These are phyloP conservation scores for Zaprionus vittiger DNA, from an alignment of 1,140 invertebrate species.

Conservation along the genomic window DNA sequence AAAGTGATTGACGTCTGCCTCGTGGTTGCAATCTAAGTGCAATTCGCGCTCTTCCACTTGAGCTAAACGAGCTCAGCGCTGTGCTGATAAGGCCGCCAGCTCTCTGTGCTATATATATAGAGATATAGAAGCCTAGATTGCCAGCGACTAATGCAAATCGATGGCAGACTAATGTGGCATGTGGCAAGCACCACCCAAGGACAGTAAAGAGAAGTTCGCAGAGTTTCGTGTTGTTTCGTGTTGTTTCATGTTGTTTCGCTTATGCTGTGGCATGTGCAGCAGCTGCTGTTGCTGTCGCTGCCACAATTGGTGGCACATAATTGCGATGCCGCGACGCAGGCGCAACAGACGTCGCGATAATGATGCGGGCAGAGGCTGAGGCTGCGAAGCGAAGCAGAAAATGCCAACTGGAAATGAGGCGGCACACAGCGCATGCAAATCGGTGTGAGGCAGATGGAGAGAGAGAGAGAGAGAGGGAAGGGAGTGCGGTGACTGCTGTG, in stretches of 20 bases:
- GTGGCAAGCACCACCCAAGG: slow-evolving; percentile 2
- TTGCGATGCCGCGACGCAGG: slow-evolving; percentile 52
- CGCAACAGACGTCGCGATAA: slow-evolving; percentile 32
- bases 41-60: slow-evolving; percentile 61
- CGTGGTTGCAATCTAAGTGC: slow-evolving; percentile 81
- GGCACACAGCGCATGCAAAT: slow-evolving; percentile 58
- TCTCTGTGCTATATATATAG: neutral
- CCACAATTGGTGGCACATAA: slow-evolving; percentile 46
- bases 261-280: slow-evolving; percentile 53
- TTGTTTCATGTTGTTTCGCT: neutral
- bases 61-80: neutral
- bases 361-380: slow-evolving; percentile 31
- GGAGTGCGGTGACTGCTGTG: slow-evolving; percentile 13
- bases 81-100: slow-evolving; percentile 52
- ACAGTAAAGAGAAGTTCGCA: neutral
- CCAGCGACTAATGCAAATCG: neutral
- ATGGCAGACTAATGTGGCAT: neutral
- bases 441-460: slow-evolving; percentile 1
- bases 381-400: slow-evolving; percentile 46
- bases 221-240: neutral
- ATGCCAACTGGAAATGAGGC: slow-evolving; percentile 80
- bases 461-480: neutral
- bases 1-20: slow-evolving; percentile 79
- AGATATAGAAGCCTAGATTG: neutral
- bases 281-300: slow-evolving; percentile 41